A percentile compares a stretch with the other conserved stretches of the same genome.
Conservation (phyloP, 2,888 invertebrate species). For the Trypoxylon attenuatum region DNA sequence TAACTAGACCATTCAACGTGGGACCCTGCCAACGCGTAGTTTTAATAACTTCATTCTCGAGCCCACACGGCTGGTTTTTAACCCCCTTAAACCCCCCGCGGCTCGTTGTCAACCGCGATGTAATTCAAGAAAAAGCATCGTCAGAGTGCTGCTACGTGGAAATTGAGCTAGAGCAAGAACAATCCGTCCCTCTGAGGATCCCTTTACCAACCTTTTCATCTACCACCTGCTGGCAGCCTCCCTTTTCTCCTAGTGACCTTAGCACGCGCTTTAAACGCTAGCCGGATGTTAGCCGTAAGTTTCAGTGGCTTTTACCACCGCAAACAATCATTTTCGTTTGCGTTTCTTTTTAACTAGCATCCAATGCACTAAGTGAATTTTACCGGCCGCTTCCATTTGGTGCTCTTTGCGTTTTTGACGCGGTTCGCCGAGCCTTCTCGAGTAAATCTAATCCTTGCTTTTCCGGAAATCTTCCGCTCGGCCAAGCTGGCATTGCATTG, state of each 20-base stretch:
- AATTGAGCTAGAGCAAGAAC: not conserved
- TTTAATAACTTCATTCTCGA: no score
- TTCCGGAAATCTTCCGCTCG: constrained; percentile 26
- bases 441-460: constrained; percentile 48
- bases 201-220: no score
- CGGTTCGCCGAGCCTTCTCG: constrained; percentile 14
- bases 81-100: no score
- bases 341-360: constrained; percentile 36
- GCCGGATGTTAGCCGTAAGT: constrained; percentile 38
- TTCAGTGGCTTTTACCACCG: constrained; percentile 52
- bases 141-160: no score
- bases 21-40: no score
- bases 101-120: not conserved
- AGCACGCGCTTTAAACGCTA: constrained; percentile 23
- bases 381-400: constrained; percentile 43
- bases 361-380: constrained; percentile 55
- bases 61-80: no score
- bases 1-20: no score
- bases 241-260: not conserved
- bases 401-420: constrained; percentile 26
- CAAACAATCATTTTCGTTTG: constrained; percentile 54
- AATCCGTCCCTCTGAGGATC: no score
- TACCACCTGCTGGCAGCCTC: not conserved
- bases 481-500: not conserved
- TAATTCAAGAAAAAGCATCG: not conserved